Base-by-base conservation (phyloP, 2,888 invertebrate species). In the Nysson spinosus region DNA sequence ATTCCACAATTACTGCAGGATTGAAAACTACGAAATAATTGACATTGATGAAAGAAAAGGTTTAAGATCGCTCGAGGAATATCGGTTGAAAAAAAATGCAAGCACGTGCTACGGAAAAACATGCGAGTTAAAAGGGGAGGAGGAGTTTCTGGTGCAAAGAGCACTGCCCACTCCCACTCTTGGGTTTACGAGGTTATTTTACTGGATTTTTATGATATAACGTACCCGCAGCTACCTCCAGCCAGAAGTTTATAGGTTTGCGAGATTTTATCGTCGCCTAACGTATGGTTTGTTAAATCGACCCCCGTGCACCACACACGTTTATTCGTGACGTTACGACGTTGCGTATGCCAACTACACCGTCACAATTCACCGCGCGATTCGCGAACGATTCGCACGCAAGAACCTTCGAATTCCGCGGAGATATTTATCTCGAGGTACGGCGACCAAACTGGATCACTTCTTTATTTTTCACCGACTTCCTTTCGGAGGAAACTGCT, bases 241-340 rank as follows among this genome's bases (percentile, higher is more conserved):
- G 78, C 77, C 52, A 63, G 35, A 82, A 84, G 81, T 86, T 86
- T 86, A 86, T 84, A 83, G 85, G 85, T 85, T 85, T 83, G 84
- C 69, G 79, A 85, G 86, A 86, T 85, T 85, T 86, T 86, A 86
- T 86, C 86, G 83, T 77, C 75, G 79, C 79, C 80, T 84, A 85
- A 86, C 84, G 84, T 85, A 86, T 83, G 86, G 85, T 85, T 86
- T 86, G 85, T 86, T 86, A 86, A 86, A 86, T 85, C 86, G 83
- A 80, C 76, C 77, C 77, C 72, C 74, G 72, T 67, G 58, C 63
- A 28, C 64, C 46, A 37, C 43, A 26, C 11, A 4, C 39, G 20
- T 35, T 39, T 40, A 39, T 50, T 34, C 42, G 46, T 30, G 56
- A 46, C 6, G 26, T 9, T 24, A 35, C 46, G 51, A 46, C 34